Conservation (phyloP, 2,113 vertebrate genomes). For the Raja brachyura region DNA sequence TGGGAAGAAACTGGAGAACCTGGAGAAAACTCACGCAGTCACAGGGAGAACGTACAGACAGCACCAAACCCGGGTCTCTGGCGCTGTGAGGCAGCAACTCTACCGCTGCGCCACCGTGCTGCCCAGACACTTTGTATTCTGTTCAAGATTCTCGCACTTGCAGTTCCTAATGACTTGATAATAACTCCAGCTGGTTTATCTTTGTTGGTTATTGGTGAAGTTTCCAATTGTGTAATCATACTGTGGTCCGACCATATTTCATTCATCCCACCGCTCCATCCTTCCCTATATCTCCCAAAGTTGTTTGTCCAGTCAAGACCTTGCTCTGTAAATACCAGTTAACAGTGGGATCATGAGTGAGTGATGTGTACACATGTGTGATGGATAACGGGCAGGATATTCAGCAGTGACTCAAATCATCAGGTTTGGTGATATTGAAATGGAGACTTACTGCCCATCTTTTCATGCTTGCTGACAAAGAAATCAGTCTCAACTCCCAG, state of each 20-base stretch:
- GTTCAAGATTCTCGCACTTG: too few species aligned
- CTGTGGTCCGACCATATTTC: background rate
- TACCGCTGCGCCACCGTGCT: too few species aligned
- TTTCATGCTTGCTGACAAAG: constrained; percentile 51
- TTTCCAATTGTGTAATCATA: background rate
- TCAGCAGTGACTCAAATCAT: background rate
- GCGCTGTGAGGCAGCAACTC: too few species aligned
- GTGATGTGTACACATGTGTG: too few species aligned
- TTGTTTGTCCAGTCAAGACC: background rate
- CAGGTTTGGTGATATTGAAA: background rate
- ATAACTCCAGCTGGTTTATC: too few species aligned
- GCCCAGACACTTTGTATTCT: too few species aligned
- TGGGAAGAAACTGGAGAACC: too few species aligned
- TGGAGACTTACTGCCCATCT: constrained; percentile 52
- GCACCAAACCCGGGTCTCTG: too few species aligned
- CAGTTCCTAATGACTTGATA: too few species aligned
- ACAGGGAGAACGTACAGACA: too few species aligned
- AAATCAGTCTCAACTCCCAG: constrained; percentile 51
- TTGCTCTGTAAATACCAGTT: background rate
- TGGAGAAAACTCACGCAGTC: too few species aligned
- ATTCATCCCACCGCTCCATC: background rate
- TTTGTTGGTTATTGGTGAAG: too few species aligned
- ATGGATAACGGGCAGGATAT: background rate
- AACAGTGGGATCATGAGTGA: background rate
- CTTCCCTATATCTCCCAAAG: background rate